Percentiles rank a stretch among this genome's conserved stretches.
phyloP scores from a whole-genome alignment of 92 coral and sea anemone species.

The Epizoanthus fatuus region DNA sequence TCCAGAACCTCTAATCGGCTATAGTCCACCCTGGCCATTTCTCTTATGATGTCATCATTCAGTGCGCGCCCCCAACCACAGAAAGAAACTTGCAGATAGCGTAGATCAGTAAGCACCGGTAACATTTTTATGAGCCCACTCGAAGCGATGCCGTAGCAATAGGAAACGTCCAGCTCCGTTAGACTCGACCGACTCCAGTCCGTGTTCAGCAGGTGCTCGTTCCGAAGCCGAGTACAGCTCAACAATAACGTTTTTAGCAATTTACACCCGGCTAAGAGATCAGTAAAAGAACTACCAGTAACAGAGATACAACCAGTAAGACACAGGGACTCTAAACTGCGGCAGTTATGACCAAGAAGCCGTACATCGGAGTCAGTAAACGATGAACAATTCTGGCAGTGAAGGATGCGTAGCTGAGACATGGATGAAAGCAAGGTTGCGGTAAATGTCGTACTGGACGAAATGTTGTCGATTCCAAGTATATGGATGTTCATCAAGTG shows the following conservation, averaged over 20 bases:
- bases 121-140: conserved; percentile 64
- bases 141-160: conserved; percentile 81
- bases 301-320: conserved; percentile 78
- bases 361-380: conserved; percentile 67
- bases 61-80: conserved; percentile 92
- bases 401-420: conserved; percentile 67
- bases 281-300: conserved; percentile 76
- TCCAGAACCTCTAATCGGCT: conserved; percentile 67
- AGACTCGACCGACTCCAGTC: conserved; percentile 71
- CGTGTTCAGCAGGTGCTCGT: conserved; percentile 60
- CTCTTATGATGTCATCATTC: conserved; percentile 66
- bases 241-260: conserved; percentile 69
- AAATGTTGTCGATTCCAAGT: conserved; percentile 75
- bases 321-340: conserved; percentile 72
- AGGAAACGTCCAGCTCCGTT: conserved; percentile 83
- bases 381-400: conserved; percentile 82
- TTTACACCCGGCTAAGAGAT: conserved; percentile 64
- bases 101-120: conserved; percentile 68
- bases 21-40: conserved; percentile 62
- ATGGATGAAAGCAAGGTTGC: conserved; percentile 47
- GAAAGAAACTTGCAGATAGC: conserved; percentile 79
- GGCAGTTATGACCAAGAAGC: conserved; percentile 65
- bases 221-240: conserved; percentile 82
- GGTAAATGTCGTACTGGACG: conserved; percentile 53
- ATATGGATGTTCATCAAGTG: conserved; percentile 55